Conservation (phyloP, 1,140 invertebrate species). For the Tetramorium simillimum region DNA sequence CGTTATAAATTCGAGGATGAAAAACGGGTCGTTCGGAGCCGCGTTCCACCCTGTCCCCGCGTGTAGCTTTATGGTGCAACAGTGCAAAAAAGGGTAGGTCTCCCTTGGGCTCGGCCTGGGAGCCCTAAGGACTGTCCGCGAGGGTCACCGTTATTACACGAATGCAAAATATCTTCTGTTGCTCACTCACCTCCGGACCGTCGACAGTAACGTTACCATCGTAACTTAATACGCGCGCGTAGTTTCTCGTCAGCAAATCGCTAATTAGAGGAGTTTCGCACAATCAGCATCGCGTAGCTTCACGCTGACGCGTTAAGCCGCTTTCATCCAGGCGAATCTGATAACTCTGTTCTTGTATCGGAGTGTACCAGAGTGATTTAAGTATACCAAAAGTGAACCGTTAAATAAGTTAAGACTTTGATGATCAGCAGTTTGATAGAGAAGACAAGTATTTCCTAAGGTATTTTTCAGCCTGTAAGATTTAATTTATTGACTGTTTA, state of each 20-base stretch:
- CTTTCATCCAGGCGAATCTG: neutral
- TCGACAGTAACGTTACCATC: constrained; percentile 61
- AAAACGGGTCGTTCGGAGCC: constrained; percentile 28
- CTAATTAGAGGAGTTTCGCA: constrained; percentile 23
- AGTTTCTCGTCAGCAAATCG: constrained; percentile 21
- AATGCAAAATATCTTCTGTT: constrained; percentile 78
- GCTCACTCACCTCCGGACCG: constrained; percentile 78
- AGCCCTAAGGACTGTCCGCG: constrained; percentile 63
- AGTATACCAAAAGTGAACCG: neutral
- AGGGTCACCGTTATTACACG: constrained; percentile 79
- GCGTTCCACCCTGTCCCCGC: constrained; percentile 36
- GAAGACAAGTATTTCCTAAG: neutral
- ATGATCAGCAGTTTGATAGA: neutral
- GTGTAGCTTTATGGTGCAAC: constrained; percentile 64
- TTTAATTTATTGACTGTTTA: neutral
- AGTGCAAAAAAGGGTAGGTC: constrained; percentile 74
- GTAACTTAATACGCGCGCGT: constrained; percentile 35
- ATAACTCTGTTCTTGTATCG: neutral
- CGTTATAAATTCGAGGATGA: constrained; percentile 72
- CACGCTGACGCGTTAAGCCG: too few species aligned
- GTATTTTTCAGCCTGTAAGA: neutral
- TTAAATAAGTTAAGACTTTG: constrained; percentile 24
- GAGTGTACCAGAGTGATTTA: too few species aligned
- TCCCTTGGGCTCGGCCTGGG: constrained; percentile 62
- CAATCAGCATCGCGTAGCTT: neutral